phyloP scores from a whole-genome alignment of 2,113 vertebrate genomes.

The Gavialis gangeticus region DNA sequence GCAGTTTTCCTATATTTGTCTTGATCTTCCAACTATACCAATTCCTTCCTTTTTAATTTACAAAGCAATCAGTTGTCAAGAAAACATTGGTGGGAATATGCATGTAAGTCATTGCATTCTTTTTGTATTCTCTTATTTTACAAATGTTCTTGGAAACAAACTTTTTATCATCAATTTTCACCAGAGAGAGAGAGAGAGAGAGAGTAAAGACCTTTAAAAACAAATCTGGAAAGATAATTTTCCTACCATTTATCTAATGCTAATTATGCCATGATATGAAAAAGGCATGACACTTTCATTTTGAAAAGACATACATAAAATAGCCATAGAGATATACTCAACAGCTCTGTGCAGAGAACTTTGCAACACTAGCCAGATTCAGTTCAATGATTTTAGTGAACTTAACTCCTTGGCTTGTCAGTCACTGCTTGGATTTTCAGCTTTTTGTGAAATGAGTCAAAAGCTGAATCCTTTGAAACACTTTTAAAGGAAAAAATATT shows the following conservation, averaged over 20 bases:
- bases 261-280: background rate
- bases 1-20: background rate
- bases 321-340: background rate
- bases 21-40: background rate
- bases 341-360: background rate
- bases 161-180: background rate
- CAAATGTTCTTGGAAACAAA: background rate
- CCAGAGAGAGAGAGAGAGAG: too few relatives aligned
- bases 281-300: background rate
- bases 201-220: too few relatives aligned
- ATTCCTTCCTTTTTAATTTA: background rate
- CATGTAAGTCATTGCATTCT: background rate
- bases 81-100: background rate
- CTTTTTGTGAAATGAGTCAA: background rate
- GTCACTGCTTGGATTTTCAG: background rate
- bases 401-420: background rate
- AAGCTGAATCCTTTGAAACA: background rate
- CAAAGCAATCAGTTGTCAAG: background rate
- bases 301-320: background rate
- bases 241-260: background rate
- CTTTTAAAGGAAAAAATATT: too few relatives aligned
- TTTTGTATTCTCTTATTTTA: background rate
- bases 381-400: background rate
- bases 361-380: background rate
- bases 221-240: background rate